phyloP scores from a whole-genome alignment of 2,113 vertebrate species.

The Dinomys branickii region DNA sequence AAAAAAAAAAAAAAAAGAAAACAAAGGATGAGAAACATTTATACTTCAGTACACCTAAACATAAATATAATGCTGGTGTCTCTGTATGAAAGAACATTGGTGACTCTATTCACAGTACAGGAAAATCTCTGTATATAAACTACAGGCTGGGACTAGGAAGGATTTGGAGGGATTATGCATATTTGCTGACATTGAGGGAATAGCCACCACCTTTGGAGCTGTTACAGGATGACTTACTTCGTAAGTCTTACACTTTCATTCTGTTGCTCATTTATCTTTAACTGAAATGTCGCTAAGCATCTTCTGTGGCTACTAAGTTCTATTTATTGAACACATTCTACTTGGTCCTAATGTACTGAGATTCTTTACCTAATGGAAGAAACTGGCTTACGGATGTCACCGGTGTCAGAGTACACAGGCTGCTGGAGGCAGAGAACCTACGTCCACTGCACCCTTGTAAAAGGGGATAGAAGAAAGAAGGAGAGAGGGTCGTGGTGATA shows the following conservation, averaged over 20 bases:
- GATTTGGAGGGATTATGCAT: slow-evolving; percentile 19
- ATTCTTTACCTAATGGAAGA: neutral
- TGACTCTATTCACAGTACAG: neutral
- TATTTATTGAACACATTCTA: neutral
- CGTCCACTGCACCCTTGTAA: fast-evolving
- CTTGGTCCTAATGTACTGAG: neutral
- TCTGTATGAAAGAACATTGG: neutral
- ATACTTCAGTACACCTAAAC: slow-evolving; percentile 13
- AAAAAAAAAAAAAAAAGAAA: no score
- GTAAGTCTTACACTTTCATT: neutral
- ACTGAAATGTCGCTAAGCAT: neutral
- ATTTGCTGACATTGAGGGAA: slow-evolving; percentile 14
- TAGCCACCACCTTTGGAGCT: neutral
- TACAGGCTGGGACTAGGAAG: neutral
- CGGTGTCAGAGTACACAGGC: no score
- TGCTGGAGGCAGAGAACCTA: neutral
- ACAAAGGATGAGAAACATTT: slow-evolving; percentile 45
- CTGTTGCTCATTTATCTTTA: slow-evolving; percentile 19
- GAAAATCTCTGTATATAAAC: slow-evolving; percentile 7
- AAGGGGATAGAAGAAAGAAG: neutral
- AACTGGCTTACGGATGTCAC: neutral
- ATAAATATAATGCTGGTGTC: neutral
- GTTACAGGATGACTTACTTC: neutral
- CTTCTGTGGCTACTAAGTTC: neutral
- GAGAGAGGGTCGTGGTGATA: neutral